Base-by-base conservation (phyloP, 2,113 vertebrate genomes). In the Ictalurus punctatus region DNA sequence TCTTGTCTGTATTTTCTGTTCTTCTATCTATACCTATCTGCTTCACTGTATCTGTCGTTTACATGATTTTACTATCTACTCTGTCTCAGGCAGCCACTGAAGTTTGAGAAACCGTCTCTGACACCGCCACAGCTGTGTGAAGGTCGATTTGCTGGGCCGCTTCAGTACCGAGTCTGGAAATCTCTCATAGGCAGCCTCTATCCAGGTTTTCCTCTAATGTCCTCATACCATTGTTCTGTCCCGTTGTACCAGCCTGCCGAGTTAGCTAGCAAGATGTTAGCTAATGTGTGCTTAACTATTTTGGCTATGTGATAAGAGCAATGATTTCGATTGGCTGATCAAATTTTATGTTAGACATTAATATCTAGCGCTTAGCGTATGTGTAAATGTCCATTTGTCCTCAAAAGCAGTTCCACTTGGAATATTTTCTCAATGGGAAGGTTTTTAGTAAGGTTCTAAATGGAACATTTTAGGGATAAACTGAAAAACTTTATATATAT, bases 91-190 rank as follows among this genome's bases (percentile, higher is more conserved):
- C 95, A 95, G 34, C 94, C 95, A 23, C 88, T 94, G 81, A 96
- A 95, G 93, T 96, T 96, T 85, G 96, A 96, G 92, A 96, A 94
- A 90, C 95, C 95, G 0, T n/a, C 81, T 0, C 93, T 95, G 40
- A 95, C 94, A 1, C 94, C 94, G 0, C 95, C 94, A 0, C 95
- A 94, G 81, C 91, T 96, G 88, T 96, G 96, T 65, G 96, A 96
- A 87, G 96, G 96, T 3, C 95, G 95, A 7, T 96, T 96, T 48
- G 95, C 95, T 0, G 96, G 96, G 25, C 96, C 96, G 1, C 93
- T 96, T 86, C 96, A 96, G 92, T 96, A 96, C 91, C 91, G 95
- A 84, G 96, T 95, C 56, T 96, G 96, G 96, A 96, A 96, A 90
- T 96, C 94, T 48, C 95, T 96, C 91, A 96, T 95, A 92, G 94